Evolutionary conservation across 2,797 vertebrate genomes (phyloP).

Genomic region (Sphenopsis melanotis): DNA sequence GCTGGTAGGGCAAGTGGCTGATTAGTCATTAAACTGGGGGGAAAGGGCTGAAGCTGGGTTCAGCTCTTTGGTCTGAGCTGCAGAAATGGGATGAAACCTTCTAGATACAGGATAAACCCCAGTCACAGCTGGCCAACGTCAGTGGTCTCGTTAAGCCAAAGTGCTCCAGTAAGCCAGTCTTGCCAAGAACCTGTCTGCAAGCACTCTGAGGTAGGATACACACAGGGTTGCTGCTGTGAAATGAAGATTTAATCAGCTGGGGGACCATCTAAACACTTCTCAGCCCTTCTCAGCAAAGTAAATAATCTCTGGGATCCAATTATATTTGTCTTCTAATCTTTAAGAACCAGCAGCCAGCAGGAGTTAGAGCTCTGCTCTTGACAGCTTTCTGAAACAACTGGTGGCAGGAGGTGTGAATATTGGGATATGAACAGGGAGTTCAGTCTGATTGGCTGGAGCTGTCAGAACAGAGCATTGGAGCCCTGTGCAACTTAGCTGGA

Average conservation of each 20-base stretch:
- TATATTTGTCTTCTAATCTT: constrained; percentile 59
- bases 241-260: constrained; percentile 26
- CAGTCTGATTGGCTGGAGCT: neutral
- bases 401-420: constrained; percentile 18
- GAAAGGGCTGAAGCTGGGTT: neutral
- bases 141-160: constrained; percentile 7
- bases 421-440: neutral
- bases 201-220: neutral
- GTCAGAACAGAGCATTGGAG: neutral
- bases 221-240: constrained; percentile 20
- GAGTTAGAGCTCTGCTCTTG: constrained; percentile 31
- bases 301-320: constrained; percentile 63
- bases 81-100: constrained; percentile 24
- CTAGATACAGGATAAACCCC: neutral
- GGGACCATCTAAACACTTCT: constrained; percentile 34
- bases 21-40: neutral
- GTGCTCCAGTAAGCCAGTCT: neutral
- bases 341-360: constrained; percentile 23
- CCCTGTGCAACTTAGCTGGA: neutral
- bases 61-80: neutral
- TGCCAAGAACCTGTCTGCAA: constrained; percentile 41
- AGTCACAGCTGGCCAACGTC: constrained; percentile 14
- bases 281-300: neutral
- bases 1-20: neutral
- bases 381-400: constrained; percentile 45